Conservation (phyloP, 2,888 invertebrate species). For the Acronicta leporina region DNA sequence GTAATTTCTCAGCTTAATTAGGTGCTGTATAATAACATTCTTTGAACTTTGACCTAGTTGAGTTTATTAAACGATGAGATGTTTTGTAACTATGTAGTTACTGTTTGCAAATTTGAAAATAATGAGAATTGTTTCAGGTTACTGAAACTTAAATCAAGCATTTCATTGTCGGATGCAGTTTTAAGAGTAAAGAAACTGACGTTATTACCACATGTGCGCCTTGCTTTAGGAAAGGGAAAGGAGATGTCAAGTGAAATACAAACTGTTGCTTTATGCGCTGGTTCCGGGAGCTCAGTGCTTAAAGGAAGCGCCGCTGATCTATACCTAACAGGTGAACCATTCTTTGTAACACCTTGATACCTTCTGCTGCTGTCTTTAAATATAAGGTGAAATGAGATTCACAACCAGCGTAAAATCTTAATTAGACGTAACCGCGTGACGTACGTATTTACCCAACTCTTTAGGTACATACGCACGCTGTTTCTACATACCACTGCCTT, state of each 20-base stretch:
- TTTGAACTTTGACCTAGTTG: constrained; percentile 8
- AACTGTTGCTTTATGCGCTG: constrained; percentile 95
- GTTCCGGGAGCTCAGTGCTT: constrained; percentile 95
- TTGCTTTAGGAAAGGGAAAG: constrained; percentile 90
- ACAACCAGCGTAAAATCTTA: no score
- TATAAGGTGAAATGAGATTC: no score
- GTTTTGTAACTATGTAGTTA: constrained; percentile 18
- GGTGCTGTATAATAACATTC: no score
- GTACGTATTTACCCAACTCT: no score
- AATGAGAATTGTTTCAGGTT: constrained; percentile 64
- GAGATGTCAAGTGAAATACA: constrained; percentile 82
- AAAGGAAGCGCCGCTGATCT: constrained; percentile 93
- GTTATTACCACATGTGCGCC: constrained; percentile 91
- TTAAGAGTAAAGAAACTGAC: constrained; percentile 92
- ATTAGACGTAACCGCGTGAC: no score
- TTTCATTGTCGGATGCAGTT: constrained; percentile 90
- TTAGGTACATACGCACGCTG: no score
- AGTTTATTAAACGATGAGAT: constrained; percentile 20
- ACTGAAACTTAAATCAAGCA: constrained; percentile 63
- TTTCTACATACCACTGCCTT: no score
- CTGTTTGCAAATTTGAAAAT: constrained; percentile 10
- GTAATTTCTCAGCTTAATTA: no score
- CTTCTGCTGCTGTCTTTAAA: no score
- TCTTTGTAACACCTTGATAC: no score
- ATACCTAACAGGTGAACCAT: constrained; percentile 92